Evolutionary conservation across 2,888 invertebrate species (phyloP), one percentile per base, ranked within the genome.

Genomic region (Zaprionus bogoriensis): DNA sequence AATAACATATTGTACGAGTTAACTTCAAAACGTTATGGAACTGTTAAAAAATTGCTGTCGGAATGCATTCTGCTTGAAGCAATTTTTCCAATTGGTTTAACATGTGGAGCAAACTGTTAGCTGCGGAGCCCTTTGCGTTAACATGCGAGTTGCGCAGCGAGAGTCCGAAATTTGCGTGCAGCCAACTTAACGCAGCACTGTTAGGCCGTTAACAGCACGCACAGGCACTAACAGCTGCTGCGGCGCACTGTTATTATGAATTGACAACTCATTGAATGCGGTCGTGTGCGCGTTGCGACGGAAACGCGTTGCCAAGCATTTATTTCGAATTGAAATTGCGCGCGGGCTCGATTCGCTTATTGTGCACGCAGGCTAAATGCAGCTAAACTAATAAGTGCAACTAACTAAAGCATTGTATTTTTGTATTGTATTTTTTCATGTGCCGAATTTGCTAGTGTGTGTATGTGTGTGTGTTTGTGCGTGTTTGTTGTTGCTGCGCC

Each of bases 201-300:
- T 50, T 65, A 65, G n/a, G n/a, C n/a, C n/a, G n/a, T n/a, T n/a
- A n/a, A n/a, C n/a, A n/a, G n/a, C n/a, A n/a, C 12, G 14, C 25
- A 19, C 19, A 20, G 17, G 25, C 19, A 7, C 17, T 23, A 44
- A 69, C 60, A 69, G 68, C 74, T 67, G 61, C 54, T 54, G 60
- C 7, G 9, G n/a, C 19, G 7, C n/a, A n/a, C 41, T 67, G 41
- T 57, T 69, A 70, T 50, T 69, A 30, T 38, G 50, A 57, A 63
- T 74, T 62, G 36, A 58, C 57, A 63, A 47, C 63, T 69, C 70
- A 52, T 53, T 47, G 64, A 63, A 54, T 32, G 50, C 46, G 75
- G 70, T 74, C 22, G 75, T 70, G 75, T 51, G 20, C 23, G 10
- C 14, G 42, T 48, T 20, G 55, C 17, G 12, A 17, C 17, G 32